Percentiles rank a stretch among this genome's conserved stretches.
Evolutionary conservation across 2,797 vertebrate species (phyloP).

Genomic region (Phrynocephalus forsythii): DNA sequence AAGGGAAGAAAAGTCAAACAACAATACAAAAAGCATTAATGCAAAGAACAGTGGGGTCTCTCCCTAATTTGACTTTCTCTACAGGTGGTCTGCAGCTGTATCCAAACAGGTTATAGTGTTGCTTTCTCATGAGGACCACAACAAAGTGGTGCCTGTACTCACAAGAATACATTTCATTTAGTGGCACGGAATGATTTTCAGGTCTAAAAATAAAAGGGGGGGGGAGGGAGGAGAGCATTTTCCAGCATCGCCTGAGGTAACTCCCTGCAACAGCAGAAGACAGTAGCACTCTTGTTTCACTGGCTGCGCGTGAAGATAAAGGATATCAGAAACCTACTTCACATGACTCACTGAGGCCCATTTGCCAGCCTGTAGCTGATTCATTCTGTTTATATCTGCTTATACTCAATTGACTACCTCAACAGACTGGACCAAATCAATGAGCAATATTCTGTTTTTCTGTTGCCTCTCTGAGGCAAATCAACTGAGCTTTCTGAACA

Average conservation of each 20-base stretch:
- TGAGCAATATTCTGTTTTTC: conserved; percentile 78
- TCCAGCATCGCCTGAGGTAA: conserved; percentile 91
- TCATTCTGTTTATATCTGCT: conserved; percentile 84
- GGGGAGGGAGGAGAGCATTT: conserved; percentile 65
- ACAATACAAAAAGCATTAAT: conserved; percentile 86
- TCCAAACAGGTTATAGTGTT: conserved; percentile 87
- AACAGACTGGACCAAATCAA: conserved; percentile 75
- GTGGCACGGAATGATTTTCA: conserved; percentile 80
- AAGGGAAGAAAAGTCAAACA: conserved; percentile 77
- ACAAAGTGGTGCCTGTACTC: conserved; percentile 83
- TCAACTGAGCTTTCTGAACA: conserved; percentile 23
- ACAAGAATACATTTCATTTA: conserved; percentile 84
- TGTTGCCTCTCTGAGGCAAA: conserved; percentile 70
- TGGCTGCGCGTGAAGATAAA: conserved; percentile 84
- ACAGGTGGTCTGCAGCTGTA: conserved; percentile 95
- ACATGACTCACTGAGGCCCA: conserved; percentile 88
- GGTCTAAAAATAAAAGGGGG: conserved; percentile 86
- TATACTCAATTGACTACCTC: conserved; percentile 68
- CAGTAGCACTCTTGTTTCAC: conserved; percentile 92
- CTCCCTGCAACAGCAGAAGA: conserved; percentile 82
- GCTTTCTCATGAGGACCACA: conserved; percentile 80
- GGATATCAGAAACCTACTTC: conserved; percentile 85
- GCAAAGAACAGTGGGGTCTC: conserved; percentile 89
- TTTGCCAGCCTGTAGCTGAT: conserved; percentile 84
- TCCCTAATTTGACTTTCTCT: conserved; percentile 95